These are phyloP conservation scores for Alectura lathami DNA, from an alignment of 2,113 vertebrate species.

Conservation along the genomic window DNA sequence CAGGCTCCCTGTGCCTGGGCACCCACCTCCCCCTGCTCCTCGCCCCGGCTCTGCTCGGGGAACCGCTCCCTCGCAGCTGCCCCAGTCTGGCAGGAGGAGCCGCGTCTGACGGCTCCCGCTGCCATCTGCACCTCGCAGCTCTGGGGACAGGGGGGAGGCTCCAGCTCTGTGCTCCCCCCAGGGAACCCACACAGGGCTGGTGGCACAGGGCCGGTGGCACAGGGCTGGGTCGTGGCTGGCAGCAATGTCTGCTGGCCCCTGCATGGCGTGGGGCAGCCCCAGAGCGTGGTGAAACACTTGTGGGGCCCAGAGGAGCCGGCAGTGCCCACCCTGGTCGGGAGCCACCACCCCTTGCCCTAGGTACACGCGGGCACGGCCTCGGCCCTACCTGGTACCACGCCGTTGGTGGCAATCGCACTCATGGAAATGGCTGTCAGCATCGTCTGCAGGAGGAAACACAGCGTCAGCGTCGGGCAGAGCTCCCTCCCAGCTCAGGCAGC, in stretches of 20 bases:
- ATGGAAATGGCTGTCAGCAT: slow-evolving; percentile 99
- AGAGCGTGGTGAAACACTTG: background rate
- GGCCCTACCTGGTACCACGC: slow-evolving; percentile 93
- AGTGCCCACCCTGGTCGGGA: rapidly evolving
- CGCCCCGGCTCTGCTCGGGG: background rate
- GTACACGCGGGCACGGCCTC: rapidly evolving
- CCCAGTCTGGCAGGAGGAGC: slow-evolving; percentile 55
- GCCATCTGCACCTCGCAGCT: slow-evolving; percentile 56
- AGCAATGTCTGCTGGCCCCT: rapidly evolving
- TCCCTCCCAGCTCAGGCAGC: background rate
- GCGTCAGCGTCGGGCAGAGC: background rate
- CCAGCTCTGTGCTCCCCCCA: background rate
- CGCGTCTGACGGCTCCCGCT: slow-evolving; percentile 26
- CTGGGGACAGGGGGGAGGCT: slow-evolving; percentile 15
- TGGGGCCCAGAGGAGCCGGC: rapidly evolving
- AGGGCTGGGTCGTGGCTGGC: background rate
- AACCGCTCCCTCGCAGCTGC: background rate
- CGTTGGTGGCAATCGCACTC: slow-evolving; percentile 98
- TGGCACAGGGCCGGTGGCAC: background rate
- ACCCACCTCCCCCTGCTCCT: background rate
- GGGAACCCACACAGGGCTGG: background rate
- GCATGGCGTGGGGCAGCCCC: rapidly evolving
- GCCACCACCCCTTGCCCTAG: background rate
- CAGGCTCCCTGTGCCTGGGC: background rate
- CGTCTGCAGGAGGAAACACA: slow-evolving; percentile 81